Base-by-base conservation (phyloP, 2,797 vertebrate species). In the Odontamblyopus lacepedii region DNA sequence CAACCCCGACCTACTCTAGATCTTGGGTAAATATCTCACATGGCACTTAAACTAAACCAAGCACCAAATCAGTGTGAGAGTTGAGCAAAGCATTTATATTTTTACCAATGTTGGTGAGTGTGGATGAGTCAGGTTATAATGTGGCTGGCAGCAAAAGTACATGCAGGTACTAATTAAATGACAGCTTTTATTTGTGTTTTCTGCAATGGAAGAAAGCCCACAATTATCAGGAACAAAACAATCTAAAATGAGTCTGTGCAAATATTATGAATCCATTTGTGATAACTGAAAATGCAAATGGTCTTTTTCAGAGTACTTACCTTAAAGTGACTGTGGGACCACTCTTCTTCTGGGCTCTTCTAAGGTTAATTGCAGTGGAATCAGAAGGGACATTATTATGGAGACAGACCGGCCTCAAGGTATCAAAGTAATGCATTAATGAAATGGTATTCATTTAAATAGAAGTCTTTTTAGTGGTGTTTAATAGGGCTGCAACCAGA, bases 351-450 rank as follows among this genome's bases (percentile, higher is more conserved):
- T 60, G 1, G 41, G 50, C 55, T 67, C 44, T 32, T 41, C 5
- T 64, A 0, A 59, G 56, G 59, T 72, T 72, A 67, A 75, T 60
- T 70, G 29, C 23, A 50, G 27, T 57, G 11, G 18, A 41, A 63
- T 38, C 15, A 13, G n/a, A 51, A 1, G 0, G 65, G 50, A 50
- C 63, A 19, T 27, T 26, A 19, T 18, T 35, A 30, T 71, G 66
- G 51, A 55, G 68, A 62, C 27, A 48, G 62, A 23, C 61, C 23
- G 56, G 26, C 60, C 63, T 71, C 32, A 8, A 51, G 50, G 15
- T 16, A 51, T 67, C 23, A 61, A 70, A 60, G 9, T 62, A 35
- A 59, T 30, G 30, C 15, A 65, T 18, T 64, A 30, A 60, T 57
- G 19, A 27, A 62, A 57, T 63, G 12, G 9, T 2, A 50, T 55